Evolutionary conservation across 2,113 vertebrate species (phyloP), one percentile per base, ranked within the genome.

Genomic region (Cyprichromis sp.): DNA sequence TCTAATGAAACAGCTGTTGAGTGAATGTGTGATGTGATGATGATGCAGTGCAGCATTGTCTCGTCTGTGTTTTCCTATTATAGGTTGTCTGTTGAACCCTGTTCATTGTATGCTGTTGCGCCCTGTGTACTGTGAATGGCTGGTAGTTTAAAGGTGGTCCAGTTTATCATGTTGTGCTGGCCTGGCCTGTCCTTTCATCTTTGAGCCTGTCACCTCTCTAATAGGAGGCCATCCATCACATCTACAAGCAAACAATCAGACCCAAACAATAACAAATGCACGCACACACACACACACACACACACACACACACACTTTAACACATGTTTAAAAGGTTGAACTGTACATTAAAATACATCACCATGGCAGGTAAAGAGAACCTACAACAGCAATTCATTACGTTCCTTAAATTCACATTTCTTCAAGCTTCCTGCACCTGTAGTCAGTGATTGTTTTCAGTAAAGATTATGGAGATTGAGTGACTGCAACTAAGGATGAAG

Each of bases 171-270:
- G 90, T 87, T 17, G 61, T 80, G 80, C 79, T 87, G 80, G 66
- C 88, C 90, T 81, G 79, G 81, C 26, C 88, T 88, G 85, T 92
- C 88, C 89, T 93, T 88, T 92, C 88, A 85, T 94, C 92, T 89
- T 78, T 87, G 88, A 92, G 86, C 38, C 86, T 93, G 91, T 93
- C 95, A 92, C 80, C 54, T 80, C 29, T 78, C 61, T 91, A 94
- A 94, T 91, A 82, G 82, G 89, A 88, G 42, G 47, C 86, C 82
- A 95, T 95, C 66, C 78, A 90, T 95, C 92, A 95, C 81, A 47
- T 50, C n/a, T 57, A 73, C 29, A 83, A 53, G 80, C 87, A 86
- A 81, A 87, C 24, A 52, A 52, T 52, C 45, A 34, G 40, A 76
- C 24, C 40, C 14, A 47, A 29, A 78, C 53, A 83, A 26, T 47